Conservation (phyloP, 2,888 invertebrate genomes). For the Latheticus oryzae region DNA sequence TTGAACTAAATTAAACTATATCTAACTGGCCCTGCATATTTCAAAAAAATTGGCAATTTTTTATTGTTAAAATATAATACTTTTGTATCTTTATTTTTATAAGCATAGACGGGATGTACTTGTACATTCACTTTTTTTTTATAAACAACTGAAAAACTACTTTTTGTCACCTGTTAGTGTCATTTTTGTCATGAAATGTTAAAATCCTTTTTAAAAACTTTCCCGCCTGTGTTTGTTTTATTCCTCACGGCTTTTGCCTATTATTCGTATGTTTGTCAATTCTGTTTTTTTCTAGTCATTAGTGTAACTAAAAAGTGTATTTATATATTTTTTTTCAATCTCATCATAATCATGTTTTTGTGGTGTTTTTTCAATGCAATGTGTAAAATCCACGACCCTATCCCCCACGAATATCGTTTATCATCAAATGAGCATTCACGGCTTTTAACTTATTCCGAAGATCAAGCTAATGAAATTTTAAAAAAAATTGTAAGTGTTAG, state of each 20-base stretch:
- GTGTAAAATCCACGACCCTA: conserved; percentile 35
- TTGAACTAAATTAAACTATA: too few species aligned
- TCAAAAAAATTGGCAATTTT: too few species aligned
- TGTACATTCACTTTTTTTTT: too few species aligned
- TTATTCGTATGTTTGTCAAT: conserved; percentile 20
- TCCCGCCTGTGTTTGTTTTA: conserved; percentile 15
- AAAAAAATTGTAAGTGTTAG: conserved; percentile 37
- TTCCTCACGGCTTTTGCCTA: conserved; percentile 5
- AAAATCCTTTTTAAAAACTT: conserved; percentile 11
- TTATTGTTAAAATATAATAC: too few species aligned
- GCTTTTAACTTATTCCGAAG: conserved; percentile 24
- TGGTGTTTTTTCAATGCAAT: conserved; percentile 49
- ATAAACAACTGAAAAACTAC: too few species aligned
- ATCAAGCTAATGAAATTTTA: conserved; percentile 40
- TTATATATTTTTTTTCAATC: conserved; percentile 22
- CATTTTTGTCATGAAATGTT: conserved; percentile 32
- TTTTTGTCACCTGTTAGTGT: too few species aligned
- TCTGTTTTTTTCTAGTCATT: conserved; percentile 14
- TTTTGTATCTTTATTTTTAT: too few species aligned
- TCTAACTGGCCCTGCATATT: too few species aligned
- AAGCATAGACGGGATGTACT: too few species aligned
- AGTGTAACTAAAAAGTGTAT: conserved; percentile 4
- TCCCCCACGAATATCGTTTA: conserved; percentile 47
- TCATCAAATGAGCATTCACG: conserved; percentile 34
- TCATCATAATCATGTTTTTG: conserved; percentile 44